Base-by-base conservation (phyloP, 2,113 vertebrate species). In the Lycaon pictus region DNA sequence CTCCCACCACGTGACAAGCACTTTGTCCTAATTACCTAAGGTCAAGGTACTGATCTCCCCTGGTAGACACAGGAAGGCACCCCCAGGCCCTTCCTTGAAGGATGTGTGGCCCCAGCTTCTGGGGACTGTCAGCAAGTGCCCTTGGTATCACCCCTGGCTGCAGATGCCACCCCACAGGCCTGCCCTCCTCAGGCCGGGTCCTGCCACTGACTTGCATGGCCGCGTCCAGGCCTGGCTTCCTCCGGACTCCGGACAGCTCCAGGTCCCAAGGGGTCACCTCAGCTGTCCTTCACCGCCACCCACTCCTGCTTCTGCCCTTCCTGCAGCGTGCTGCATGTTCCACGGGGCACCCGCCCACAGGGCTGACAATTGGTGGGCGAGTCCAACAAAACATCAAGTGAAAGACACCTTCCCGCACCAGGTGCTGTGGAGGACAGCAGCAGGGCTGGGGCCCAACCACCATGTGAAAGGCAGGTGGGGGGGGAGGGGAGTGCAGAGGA, bases 201-300 rank as follows among this genome's bases (percentile, higher is more conserved):
- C n/a, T 15, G 1, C n/a, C 56, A 90, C 58, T 77, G n/a, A 67
- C 53, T 20, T 82, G 37, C 2, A 43, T 7, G 16, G 69, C 37
- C 0, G 20, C 3, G 0, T 19, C 8, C 5, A 94, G 32, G 19
- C 93, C 77, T 17, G 5, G 7, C 15, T 63, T 72, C 25, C 16
- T 3, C 11, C 63, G 0, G 1, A 27, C 51, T 81, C 1, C 3
- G 55, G 55, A 35, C 43, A 0, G 17, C 35, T 43, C 32, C 43
- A 43, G 89, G 65, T 2, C 27, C 65, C 0, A 0, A 55, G 76
- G 19, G 69, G 19, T 22, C 56, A 1, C 35, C 22, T 25, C 6
- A 0, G 27, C 2, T 37, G 11, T 67, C 48, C 6, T 79, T 29
- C 2, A 5, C 11, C 13, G 17, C 11, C 58, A 16, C 29, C 35